Evolutionary conservation across 2,113 vertebrate genomes (phyloP).

Genomic region (Chaenocephalus aceratus): DNA sequence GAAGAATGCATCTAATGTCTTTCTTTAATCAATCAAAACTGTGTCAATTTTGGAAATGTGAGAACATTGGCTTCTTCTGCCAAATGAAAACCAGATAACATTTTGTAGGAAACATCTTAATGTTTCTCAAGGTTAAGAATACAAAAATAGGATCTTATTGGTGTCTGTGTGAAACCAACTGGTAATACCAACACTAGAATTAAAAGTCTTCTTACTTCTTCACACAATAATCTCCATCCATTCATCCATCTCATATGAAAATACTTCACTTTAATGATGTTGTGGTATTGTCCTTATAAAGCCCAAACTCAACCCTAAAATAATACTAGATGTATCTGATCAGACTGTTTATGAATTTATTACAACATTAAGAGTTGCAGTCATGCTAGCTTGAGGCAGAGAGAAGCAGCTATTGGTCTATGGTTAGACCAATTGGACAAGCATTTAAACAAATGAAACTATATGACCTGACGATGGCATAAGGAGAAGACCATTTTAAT

Average conservation of each 20-base stretch:
- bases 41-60: neutral
- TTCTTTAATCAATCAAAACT: neutral
- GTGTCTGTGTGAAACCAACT: neutral
- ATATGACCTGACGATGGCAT: neutral
- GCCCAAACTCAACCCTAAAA: neutral
- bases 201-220: neutral
- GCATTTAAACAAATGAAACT: neutral
- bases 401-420: neutral
- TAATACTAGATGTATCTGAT: neutral
- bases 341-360: neutral
- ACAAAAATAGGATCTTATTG: neutral
- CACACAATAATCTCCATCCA: neutral
- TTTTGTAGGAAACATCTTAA: neutral
- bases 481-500: neutral
- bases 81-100: neutral
- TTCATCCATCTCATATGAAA: neutral
- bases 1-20: neutral
- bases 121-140: neutral
- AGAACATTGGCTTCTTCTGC: neutral
- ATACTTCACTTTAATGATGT: neutral
- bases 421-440: neutral
- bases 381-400: too few species aligned
- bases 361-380: neutral
- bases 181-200: neutral
- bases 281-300: neutral